These are phyloP conservation scores for Beaufortia kweichowensis DNA, from an alignment of 2,113 vertebrate genomes.

Conservation along the genomic window DNA sequence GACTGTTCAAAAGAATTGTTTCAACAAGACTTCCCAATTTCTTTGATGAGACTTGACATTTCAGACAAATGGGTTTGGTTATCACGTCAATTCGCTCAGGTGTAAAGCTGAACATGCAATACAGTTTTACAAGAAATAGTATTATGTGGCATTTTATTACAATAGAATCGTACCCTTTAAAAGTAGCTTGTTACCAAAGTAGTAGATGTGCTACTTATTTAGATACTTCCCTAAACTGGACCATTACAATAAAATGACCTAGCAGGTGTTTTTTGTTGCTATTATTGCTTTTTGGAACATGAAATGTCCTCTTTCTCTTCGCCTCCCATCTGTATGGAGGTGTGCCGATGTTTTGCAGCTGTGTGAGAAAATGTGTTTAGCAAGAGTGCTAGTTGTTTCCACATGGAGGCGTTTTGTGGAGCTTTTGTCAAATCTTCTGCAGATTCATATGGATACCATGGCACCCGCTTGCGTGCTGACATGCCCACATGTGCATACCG, in stretches of 20 bases:
- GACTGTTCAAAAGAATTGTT: too few relatives aligned
- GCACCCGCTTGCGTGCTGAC: conserved; percentile 13
- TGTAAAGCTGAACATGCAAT: too few relatives aligned
- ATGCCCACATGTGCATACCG: conserved; percentile 32
- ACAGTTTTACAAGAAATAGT: too few relatives aligned
- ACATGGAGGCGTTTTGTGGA: not conserved
- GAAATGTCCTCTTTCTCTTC: conserved; percentile 27
- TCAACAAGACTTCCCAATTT: too few relatives aligned
- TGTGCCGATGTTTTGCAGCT: conserved; percentile 17
- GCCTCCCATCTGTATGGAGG: conserved; percentile 14
- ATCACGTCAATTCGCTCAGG: too few relatives aligned
- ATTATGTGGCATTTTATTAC: too few relatives aligned
- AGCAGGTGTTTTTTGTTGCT: conserved; percentile 7
- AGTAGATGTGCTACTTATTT: not conserved
- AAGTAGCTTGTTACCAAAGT: not conserved
- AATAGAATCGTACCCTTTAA: too few relatives aligned
- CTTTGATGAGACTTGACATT: too few relatives aligned
- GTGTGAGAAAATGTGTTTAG: not conserved
- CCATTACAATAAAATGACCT: conserved; percentile 1
- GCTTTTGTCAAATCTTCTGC: not conserved
- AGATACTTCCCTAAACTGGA: not conserved
- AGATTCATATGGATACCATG: not conserved
- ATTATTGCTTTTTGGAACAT: conserved; percentile 43
- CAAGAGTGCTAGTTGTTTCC: conserved; percentile 17
- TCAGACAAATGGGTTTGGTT: too few relatives aligned